phyloP scores from a whole-genome alignment of 2,113 vertebrate genomes.

The Ammodytes marinus region DNA sequence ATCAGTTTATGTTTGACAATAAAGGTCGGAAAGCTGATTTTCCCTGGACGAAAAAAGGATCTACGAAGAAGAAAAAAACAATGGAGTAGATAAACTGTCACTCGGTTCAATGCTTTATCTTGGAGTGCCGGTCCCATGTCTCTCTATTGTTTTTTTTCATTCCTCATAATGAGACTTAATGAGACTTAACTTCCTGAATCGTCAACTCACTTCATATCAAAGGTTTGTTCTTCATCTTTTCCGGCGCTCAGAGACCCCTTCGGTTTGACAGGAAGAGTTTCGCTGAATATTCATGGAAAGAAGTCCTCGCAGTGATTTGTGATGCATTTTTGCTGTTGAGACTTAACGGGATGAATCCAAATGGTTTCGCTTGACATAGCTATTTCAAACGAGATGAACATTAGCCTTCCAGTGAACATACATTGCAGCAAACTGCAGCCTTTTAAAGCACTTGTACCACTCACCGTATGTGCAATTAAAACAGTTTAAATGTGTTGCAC shows the following conservation, averaged over 20 bases:
- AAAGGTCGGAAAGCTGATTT: neutral
- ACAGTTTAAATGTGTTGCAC: neutral
- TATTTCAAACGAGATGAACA: slow-evolving; percentile 13
- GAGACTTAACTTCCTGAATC: slow-evolving; percentile 36
- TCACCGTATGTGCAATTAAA: neutral
- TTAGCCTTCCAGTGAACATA: slow-evolving; percentile 5
- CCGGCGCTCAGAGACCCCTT: neutral
- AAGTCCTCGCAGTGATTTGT: slow-evolving; percentile 41
- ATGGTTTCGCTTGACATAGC: slow-evolving; percentile 23
- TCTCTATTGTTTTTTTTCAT: slow-evolving; percentile 22
- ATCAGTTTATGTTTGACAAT: slow-evolving; percentile 26
- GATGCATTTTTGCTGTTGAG: slow-evolving; percentile 56
- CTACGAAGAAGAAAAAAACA: neutral
- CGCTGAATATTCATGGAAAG: slow-evolving; percentile 54
- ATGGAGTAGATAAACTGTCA: slow-evolving; percentile 15
- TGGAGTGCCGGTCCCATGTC: slow-evolving; percentile 5
- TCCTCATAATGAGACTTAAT: slow-evolving; percentile 20
- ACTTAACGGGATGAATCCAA: slow-evolving; percentile 40
- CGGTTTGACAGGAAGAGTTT: slow-evolving; percentile 35
- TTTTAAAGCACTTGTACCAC: neutral
- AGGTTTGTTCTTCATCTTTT: slow-evolving; percentile 2
- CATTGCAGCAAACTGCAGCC: neutral
- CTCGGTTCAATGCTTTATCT: slow-evolving; percentile 9
- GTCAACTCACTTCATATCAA: slow-evolving; percentile 13
- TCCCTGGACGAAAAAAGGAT: slow-evolving; percentile 15